Conservation (phyloP, 2,888 invertebrate genomes). For the Cephus spinipes region DNA sequence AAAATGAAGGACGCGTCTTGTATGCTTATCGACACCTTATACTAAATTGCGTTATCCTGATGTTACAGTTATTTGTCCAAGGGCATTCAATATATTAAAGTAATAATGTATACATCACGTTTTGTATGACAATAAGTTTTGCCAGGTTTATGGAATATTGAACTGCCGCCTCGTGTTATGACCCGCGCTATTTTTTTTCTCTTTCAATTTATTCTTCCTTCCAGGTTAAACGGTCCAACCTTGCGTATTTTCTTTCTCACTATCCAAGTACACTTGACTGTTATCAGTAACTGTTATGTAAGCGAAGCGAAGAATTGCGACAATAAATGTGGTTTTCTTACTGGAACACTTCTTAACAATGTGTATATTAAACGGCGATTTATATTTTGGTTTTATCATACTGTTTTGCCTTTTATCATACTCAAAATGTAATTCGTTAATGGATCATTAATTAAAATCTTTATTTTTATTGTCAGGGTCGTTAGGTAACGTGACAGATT, state of each 20-base stretch:
- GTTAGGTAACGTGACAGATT: neutral
- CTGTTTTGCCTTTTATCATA: no score
- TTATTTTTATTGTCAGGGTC: no score
- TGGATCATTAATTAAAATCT: no score
- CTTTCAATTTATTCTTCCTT: neutral
- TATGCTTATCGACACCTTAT: neutral
- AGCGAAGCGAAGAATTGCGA: constrained; percentile 33
- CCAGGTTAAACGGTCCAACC: neutral
- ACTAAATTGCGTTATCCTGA: neutral
- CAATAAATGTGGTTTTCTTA: constrained; percentile 45
- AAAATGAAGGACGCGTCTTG: neutral
- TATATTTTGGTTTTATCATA: no score
- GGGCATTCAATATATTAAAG: neutral
- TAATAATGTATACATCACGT: constrained; percentile 36
- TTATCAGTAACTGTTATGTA: constrained; percentile 1
- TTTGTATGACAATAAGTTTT: constrained; percentile 49
- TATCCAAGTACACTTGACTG: neutral
- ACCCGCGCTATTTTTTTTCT: neutral
- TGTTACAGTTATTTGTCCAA: constrained; percentile 5
- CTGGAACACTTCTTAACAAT: neutral
- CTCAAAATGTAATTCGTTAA: no score
- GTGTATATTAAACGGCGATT: neutral
- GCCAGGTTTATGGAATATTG: constrained; percentile 21
- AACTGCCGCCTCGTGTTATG: neutral
- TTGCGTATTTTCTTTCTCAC: neutral